Conservation (phyloP, 1,140 invertebrate genomes). For the Drosophila dunni region DNA sequence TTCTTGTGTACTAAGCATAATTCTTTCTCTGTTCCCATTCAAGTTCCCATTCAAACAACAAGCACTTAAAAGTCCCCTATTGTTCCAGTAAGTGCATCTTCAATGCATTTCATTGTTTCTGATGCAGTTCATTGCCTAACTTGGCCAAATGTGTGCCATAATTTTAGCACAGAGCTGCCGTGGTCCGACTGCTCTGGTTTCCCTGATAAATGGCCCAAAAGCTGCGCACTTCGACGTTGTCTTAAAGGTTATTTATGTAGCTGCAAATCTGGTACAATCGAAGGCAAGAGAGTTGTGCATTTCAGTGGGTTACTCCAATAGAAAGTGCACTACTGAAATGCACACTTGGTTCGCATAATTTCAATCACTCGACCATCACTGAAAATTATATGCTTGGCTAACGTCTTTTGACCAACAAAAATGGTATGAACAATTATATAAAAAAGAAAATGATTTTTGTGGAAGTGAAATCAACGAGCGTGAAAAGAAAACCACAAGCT, state of each 20-base stretch:
- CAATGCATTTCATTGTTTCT: constrained; percentile 14
- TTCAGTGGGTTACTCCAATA: neutral
- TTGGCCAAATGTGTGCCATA: constrained; percentile 58
- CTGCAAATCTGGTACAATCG: constrained; percentile 38
- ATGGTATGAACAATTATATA: constrained; percentile 38
- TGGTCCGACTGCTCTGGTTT: constrained; percentile 47
- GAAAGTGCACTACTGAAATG: too few species aligned
- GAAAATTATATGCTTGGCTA: constrained; percentile 76
- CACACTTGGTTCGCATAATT: constrained; percentile 55
- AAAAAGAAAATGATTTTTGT: constrained; percentile 32
- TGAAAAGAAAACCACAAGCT: constrained; percentile 52
- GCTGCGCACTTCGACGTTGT: constrained; percentile 13
- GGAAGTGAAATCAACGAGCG: constrained; percentile 54
- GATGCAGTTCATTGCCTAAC: constrained; percentile 44
- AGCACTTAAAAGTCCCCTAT: neutral
- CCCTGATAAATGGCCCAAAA: constrained; percentile 55
- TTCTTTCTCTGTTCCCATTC: too few species aligned
- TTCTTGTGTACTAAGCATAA: too few species aligned
- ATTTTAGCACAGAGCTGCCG: constrained; percentile 35
- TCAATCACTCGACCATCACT: constrained; percentile 71
- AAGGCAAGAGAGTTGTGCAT: neutral
- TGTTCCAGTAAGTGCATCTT: neutral
- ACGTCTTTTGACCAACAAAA: constrained; percentile 64
- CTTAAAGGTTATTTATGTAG: constrained; percentile 56
- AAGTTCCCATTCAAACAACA: too few species aligned